These are phyloP conservation scores for Cynoglossus semilaevis DNA, from an alignment of 2,113 vertebrate species.

Conservation along the genomic window DNA sequence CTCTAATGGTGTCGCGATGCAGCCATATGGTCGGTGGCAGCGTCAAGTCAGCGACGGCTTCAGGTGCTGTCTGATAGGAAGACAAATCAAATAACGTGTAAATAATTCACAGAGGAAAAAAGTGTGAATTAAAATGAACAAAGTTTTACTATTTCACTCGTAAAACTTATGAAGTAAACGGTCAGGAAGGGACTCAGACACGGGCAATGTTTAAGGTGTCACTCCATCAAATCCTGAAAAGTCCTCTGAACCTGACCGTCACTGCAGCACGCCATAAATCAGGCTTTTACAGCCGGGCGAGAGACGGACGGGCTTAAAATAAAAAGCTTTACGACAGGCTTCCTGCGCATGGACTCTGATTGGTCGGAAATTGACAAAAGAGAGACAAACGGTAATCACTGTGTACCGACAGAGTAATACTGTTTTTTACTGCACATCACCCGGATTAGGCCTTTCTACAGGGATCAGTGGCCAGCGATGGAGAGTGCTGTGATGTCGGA, in stretches of 20 bases:
- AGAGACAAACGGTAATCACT: too few species aligned
- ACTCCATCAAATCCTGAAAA: neutral
- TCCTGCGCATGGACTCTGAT: neutral
- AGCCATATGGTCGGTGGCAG: slow-evolving; percentile 15
- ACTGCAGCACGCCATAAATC: neutral
- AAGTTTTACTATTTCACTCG: too few species aligned
- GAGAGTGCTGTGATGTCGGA: too few species aligned
- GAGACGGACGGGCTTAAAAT: neutral
- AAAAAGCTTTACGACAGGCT: neutral
- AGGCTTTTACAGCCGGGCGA: neutral
- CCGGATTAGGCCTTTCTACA: too few species aligned
- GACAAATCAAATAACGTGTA: slow-evolving; percentile 8
- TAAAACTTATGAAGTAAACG: too few species aligned
- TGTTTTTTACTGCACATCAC: too few species aligned
- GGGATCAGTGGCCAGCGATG: too few species aligned
- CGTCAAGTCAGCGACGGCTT: slow-evolving; percentile 2
- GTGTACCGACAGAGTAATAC: too few species aligned
- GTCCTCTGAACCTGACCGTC: neutral
- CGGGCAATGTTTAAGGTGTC: neutral
- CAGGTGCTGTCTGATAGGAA: slow-evolving; percentile 5
- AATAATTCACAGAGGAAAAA: neutral
- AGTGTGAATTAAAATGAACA: too few species aligned
- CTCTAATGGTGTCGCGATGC: slow-evolving; percentile 9
- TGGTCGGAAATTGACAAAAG: too few species aligned
- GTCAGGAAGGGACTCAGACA: too few species aligned